phyloP scores from a whole-genome alignment of 2,888 invertebrate species.

The Napeogenes inachia region DNA sequence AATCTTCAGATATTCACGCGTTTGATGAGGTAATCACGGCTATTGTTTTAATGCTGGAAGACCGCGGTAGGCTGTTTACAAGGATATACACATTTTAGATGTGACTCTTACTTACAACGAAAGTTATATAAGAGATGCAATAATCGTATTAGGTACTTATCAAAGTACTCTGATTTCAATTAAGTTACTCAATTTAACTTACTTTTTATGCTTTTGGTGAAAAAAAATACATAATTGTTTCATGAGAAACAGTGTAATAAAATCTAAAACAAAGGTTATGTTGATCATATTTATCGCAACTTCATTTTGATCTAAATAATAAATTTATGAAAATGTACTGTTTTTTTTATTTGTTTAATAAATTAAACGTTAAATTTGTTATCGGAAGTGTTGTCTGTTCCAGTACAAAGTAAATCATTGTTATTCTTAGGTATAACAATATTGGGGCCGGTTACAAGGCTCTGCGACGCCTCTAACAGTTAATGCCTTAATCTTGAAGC shows the following conservation, averaged over 20 bases:
- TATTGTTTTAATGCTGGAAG: conserved; percentile 53
- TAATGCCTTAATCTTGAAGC: conserved; percentile 77
- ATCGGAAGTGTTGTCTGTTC: conserved; percentile 23
- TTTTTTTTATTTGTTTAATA: neutral
- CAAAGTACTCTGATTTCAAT: too few species aligned
- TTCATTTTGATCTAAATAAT: too few species aligned
- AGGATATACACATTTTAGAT: conserved; percentile 13
- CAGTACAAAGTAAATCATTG: conserved; percentile 26
- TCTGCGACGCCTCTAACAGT: conserved; percentile 47
- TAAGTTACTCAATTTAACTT: too few species aligned
- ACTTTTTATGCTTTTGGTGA: too few species aligned
- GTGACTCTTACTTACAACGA: neutral
- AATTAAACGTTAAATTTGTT: neutral
- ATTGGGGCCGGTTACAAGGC: conserved; percentile 45
- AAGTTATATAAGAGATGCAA: neutral
- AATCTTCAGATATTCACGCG: conserved; percentile 57
- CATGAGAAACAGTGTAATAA: too few species aligned
- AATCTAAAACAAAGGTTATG: too few species aligned
- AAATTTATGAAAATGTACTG: neutral
- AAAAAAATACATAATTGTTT: too few species aligned
- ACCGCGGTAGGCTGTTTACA: conserved; percentile 39
- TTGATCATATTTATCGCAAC: too few species aligned
- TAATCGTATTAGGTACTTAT: too few species aligned
- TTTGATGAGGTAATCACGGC: conserved; percentile 63
- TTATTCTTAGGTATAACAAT: conserved; percentile 42